phyloP scores from a whole-genome alignment of 2,888 invertebrate species.

The Candidula unifasciata region DNA sequence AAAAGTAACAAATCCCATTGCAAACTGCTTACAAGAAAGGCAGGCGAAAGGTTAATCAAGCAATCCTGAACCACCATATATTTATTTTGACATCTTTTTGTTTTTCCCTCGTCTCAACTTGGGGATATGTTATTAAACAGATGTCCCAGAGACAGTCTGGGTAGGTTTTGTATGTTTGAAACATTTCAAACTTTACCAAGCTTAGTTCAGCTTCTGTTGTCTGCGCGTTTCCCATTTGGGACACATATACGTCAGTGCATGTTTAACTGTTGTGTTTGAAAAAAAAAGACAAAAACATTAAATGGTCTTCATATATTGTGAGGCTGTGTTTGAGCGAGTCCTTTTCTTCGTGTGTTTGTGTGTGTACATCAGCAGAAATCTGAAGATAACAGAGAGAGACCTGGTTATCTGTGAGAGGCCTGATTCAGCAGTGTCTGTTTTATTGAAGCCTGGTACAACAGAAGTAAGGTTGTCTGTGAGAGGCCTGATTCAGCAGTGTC shows the following conservation, averaged over 20 bases:
- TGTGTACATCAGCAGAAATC: neutral
- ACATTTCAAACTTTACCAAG: neutral
- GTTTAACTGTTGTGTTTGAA: slow-evolving; percentile 34
- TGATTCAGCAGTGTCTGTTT: neutral
- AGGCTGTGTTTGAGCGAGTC: slow-evolving; percentile 29
- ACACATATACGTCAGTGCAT: slow-evolving; percentile 2
- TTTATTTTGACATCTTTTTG: too few relatives aligned
- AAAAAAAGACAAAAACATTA: slow-evolving; percentile 31
- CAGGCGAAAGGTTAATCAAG: slow-evolving; percentile 28
- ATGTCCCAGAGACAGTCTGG: too few relatives aligned
- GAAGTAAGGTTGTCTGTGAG: neutral
- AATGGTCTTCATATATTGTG: slow-evolving; percentile 48
- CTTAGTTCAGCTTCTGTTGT: neutral
- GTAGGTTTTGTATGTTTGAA: neutral
- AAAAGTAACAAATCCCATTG: slow-evolving; percentile 31
- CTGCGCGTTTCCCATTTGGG: neutral
- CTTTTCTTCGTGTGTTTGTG: slow-evolving; percentile 19
- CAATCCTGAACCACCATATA: slow-evolving; percentile 19
- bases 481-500: neutral
- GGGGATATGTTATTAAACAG: too few relatives aligned
- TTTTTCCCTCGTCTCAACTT: too few relatives aligned
- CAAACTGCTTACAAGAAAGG: neutral
- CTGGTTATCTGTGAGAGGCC: neutral
- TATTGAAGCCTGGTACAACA: too few relatives aligned
- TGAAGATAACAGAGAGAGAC: neutral